Conservation (phyloP, 2,797 vertebrate genomes). For the Hafferia zeledoni region DNA sequence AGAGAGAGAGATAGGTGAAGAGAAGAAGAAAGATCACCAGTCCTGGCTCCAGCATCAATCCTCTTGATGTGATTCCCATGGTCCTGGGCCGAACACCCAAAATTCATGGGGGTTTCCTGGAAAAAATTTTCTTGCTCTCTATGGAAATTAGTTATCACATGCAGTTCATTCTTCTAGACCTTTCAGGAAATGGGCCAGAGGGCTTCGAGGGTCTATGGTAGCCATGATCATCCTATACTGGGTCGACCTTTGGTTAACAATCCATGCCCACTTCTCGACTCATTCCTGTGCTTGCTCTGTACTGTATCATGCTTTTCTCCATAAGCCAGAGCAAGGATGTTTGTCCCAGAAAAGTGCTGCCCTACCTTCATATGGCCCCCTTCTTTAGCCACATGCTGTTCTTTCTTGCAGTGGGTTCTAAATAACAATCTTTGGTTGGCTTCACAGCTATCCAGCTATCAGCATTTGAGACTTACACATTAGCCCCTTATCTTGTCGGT, state of each 20-base stretch:
- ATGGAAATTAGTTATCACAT: neutral
- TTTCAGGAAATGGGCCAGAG: neutral
- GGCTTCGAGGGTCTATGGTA: neutral
- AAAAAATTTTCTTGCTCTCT: neutral
- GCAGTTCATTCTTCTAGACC: neutral
- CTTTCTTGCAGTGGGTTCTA: neutral
- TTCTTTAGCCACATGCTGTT: neutral
- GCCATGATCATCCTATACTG: neutral
- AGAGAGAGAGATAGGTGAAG: neutral
- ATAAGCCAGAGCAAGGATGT: neutral
- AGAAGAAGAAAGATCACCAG: neutral
- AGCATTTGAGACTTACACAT: neutral
- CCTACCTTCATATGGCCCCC: no score
- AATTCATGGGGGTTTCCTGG: neutral
- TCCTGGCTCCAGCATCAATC: neutral
- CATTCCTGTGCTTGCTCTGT: neutral
- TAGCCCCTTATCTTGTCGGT: neutral
- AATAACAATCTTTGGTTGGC: neutral
- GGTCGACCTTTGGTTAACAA: rapidly evolving
- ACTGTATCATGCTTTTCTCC: neutral
- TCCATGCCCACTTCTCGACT: rapidly evolving
- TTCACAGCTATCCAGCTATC: neutral
- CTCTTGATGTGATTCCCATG: neutral
- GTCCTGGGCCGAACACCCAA: neutral
- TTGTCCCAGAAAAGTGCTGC: neutral